Percentiles rank a stretch among this genome's conserved stretches.
phyloP scores from a whole-genome alignment of 2,797 vertebrate genomes.

The Sphaeramia orbicularis region DNA sequence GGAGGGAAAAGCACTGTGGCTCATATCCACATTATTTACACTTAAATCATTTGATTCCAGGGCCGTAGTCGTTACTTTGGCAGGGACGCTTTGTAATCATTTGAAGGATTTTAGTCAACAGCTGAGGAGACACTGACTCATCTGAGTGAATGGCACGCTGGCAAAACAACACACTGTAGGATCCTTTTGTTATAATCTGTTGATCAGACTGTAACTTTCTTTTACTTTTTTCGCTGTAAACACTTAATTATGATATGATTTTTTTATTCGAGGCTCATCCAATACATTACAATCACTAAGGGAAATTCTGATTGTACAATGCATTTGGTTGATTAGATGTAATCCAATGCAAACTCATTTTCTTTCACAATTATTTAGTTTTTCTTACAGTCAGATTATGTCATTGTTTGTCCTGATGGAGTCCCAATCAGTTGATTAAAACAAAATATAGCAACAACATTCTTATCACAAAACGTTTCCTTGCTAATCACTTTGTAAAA shows the following conservation, averaged over 20 bases:
- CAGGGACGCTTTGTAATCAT: constrained; percentile 6
- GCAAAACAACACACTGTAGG: background rate
- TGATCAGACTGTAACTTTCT: constrained; percentile 30
- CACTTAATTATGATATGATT: background rate
- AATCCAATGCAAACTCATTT: no score
- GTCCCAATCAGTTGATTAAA: no score
- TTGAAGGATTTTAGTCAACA: constrained; percentile 18
- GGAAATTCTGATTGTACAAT: no score
- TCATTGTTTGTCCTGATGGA: no score
- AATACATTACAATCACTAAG: no score
- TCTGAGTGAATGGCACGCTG: background rate
- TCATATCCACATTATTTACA: constrained; percentile 51
- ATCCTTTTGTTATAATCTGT: constrained; percentile 19
- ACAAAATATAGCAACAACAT: no score
- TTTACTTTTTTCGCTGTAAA: background rate
- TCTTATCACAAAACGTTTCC: no score
- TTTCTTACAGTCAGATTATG: no score
- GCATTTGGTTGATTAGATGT: no score
- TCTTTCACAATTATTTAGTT: no score
- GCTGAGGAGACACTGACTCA: background rate
- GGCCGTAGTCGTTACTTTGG: constrained; percentile 23
- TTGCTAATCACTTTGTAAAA: no score
- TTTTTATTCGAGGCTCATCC: no score
- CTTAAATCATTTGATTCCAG: constrained; percentile 45
- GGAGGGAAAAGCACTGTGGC: constrained; percentile 39